These are phyloP conservation scores for Eulemur rubriventer DNA, from an alignment of 2,797 vertebrate species.

Conservation along the genomic window DNA sequence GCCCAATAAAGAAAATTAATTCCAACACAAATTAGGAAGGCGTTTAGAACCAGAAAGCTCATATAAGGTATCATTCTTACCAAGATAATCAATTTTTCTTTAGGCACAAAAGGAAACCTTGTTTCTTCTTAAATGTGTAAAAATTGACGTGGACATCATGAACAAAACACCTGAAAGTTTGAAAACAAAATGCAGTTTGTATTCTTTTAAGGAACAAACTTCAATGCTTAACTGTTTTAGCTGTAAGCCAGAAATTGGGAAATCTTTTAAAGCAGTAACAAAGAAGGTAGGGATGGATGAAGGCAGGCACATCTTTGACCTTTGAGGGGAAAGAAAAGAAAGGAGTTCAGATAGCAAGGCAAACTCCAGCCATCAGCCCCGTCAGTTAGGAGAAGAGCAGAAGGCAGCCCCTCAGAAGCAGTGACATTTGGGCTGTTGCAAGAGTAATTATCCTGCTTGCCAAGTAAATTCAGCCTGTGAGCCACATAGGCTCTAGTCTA, in stretches of 20 bases:
- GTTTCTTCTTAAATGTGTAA: neutral
- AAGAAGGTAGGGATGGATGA: neutral
- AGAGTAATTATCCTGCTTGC: neutral
- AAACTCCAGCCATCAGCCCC: neutral
- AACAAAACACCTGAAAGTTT: neutral
- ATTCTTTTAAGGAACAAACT: neutral
- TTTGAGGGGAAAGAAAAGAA: neutral
- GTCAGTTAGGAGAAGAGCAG: neutral
- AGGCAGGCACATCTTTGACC: neutral
- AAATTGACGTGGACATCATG: neutral
- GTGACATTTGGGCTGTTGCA: neutral
- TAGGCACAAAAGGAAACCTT: neutral
- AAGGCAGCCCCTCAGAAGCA: neutral
- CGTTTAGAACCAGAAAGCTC: neutral
- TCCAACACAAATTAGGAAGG: neutral
- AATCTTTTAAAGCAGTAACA: neutral
- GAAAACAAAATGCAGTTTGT: neutral
- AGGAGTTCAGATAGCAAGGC: neutral
- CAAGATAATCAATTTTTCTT: neutral
- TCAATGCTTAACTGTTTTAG: neutral
- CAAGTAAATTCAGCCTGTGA: neutral
- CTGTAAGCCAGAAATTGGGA: neutral
- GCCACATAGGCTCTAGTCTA: neutral
- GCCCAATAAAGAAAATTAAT: conserved; percentile 14
- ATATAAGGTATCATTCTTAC: neutral